Conservation (phyloP, 1,140 invertebrate species). For the Drosophila bocqueti region DNA sequence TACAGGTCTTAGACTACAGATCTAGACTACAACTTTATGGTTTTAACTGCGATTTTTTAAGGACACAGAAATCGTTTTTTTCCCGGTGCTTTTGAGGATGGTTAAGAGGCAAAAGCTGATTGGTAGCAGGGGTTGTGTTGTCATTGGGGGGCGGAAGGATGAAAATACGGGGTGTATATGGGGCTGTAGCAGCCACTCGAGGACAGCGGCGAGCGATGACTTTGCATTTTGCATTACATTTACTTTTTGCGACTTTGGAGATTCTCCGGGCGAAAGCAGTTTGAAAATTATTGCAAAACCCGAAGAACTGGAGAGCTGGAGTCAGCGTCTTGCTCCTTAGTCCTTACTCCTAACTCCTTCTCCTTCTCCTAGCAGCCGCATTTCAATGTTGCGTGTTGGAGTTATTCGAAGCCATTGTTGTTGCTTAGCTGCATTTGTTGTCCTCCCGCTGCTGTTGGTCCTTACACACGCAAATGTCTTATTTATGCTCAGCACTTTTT, state of each 20-base stretch:
- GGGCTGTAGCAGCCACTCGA: constrained; percentile 24
- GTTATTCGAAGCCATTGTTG: constrained; percentile 71
- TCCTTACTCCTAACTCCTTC: neutral
- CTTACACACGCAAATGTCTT: constrained; percentile 82
- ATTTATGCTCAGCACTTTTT: constrained; percentile 83
- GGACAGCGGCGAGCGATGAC: constrained; percentile 67
- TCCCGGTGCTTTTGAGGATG: neutral
- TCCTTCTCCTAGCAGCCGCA: constrained; percentile 19
- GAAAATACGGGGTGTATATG: neutral
- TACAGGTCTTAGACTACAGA: neutral
- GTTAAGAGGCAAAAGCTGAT: constrained; percentile 9
- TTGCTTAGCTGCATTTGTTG: constrained; percentile 37
- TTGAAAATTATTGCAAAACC: constrained; percentile 71
- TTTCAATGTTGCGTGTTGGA: constrained; percentile 55
- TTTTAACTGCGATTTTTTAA: neutral
- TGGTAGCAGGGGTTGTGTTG: constrained; percentile 4
- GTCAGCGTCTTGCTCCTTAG: constrained; percentile 24
- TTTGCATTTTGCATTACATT: constrained; percentile 81
- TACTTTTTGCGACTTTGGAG: constrained; percentile 68
- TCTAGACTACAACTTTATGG: no score
- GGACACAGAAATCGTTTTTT: neutral
- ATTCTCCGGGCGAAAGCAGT: constrained; percentile 65
- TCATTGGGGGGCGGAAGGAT: neutral
- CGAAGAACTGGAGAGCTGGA: constrained; percentile 17
- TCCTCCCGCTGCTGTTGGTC: constrained; percentile 31